Percentiles rank a stretch among this genome's conserved stretches.
These are phyloP conservation scores for Teleopsis dalmanni DNA, from an alignment of 1,140 invertebrate species.

Conservation along the genomic window DNA sequence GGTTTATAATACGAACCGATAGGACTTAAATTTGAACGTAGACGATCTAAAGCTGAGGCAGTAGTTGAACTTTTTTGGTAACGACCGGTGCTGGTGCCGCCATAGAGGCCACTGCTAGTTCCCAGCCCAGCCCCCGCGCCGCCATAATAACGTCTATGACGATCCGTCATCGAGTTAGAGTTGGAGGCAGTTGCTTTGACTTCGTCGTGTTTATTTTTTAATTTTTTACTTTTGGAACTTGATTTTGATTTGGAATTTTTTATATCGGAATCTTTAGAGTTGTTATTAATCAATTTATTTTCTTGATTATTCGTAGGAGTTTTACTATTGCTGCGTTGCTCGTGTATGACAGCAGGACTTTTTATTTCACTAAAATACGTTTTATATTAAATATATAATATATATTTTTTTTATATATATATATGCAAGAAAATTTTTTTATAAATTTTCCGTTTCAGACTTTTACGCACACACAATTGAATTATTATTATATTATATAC, in stretches of 20 bases:
- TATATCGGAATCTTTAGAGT: not conserved
- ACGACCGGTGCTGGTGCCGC: constrained; percentile 20
- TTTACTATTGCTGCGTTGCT: constrained; percentile 13
- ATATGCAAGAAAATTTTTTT: not conserved
- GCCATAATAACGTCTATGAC: constrained; percentile 36
- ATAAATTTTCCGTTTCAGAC: not conserved
- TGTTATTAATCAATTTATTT: constrained; percentile 14
- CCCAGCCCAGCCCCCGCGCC: constrained; percentile 5
- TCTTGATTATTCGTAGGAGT: constrained; percentile 33
- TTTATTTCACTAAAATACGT: constrained; percentile 1
- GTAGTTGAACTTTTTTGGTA: constrained; percentile 40
- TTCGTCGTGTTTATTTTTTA: constrained; percentile 16
- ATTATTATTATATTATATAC: too few species aligned
- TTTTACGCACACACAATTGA: too few species aligned
- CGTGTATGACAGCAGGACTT: not conserved
- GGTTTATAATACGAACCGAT: constrained; percentile 41
- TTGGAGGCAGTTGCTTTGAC: constrained; percentile 6
- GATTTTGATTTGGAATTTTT: constrained; percentile 4
- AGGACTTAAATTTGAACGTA: constrained; percentile 41
- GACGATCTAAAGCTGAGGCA: constrained; percentile 35
- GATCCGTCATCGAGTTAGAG: constrained; percentile 31
- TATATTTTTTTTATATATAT: not conserved
- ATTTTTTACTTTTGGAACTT: not conserved
- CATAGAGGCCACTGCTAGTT: constrained; percentile 13
- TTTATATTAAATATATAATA: not conserved